Evolutionary conservation across 2,113 vertebrate species (phyloP).

Genomic region (Mobula birostris): DNA sequence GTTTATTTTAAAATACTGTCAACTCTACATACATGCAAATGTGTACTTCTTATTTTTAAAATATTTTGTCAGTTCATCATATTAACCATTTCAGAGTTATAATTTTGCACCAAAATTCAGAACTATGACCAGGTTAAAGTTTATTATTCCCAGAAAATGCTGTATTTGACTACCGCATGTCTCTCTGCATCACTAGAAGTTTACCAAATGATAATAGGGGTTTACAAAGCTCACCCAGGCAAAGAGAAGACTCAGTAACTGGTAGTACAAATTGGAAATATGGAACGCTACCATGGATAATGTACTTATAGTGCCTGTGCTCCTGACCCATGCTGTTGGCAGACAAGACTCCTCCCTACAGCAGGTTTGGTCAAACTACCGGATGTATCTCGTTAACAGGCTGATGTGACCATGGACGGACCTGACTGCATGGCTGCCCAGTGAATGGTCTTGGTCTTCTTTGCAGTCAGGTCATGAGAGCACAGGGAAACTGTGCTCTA

Average conservation of each 20-base stretch:
- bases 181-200: not conserved
- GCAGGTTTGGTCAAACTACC: not conserved
- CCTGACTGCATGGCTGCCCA: too few species aligned
- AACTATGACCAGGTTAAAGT: not conserved
- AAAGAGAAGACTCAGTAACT: not conserved
- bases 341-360: not conserved
- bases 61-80: constrained; percentile 20
- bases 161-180: not conserved
- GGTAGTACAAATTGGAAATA: not conserved
- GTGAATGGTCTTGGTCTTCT: not conserved
- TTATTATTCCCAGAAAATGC: not conserved
- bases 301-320: not conserved
- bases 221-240: not conserved
- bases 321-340: not conserved
- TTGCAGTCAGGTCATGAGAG: not conserved
- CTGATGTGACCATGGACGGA: too few species aligned
- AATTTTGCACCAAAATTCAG: constrained; percentile 17
- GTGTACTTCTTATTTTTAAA: constrained; percentile 1
- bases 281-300: not conserved
- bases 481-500: too few species aligned
- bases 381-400: not conserved
- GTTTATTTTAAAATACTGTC: constrained; percentile 30
- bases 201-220: not conserved
- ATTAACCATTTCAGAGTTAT: not conserved
- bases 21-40: constrained; percentile 31